Percentiles rank a stretch among this genome's conserved stretches.
Conservation (phyloP, 2,113 vertebrate species). For the Ancistrus triradiatus region DNA sequence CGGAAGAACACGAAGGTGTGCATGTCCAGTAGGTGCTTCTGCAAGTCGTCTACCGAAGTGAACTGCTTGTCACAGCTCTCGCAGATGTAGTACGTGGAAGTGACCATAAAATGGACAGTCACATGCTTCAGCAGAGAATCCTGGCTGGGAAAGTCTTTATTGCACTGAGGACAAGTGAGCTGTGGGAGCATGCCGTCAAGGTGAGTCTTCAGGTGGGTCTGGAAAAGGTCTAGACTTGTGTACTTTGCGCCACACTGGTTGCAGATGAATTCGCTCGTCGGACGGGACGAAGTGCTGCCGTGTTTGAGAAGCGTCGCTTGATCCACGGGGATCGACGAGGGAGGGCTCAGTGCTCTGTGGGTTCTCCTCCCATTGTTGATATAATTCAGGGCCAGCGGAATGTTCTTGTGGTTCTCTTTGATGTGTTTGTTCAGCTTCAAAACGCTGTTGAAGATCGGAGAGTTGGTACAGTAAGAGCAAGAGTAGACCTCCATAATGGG, state of each 20-base stretch:
- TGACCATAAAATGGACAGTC: slow-evolving; percentile 93
- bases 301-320: slow-evolving; percentile 87
- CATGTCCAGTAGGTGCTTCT: slow-evolving; percentile 97
- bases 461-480: slow-evolving; percentile 97
- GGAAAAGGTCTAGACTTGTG: slow-evolving; percentile 89
- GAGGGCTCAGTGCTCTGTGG: slow-evolving; percentile 84
- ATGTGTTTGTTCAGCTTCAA: slow-evolving; percentile 96
- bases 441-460: slow-evolving; percentile 94
- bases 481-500: slow-evolving; percentile 95
- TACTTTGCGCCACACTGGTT: slow-evolving; percentile 87
- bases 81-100: slow-evolving; percentile 95
- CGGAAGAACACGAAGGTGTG: slow-evolving; percentile 97
- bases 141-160: slow-evolving; percentile 95
- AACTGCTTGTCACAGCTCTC: slow-evolving; percentile 99
- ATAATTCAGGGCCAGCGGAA: slow-evolving; percentile 95
- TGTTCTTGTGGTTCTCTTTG: slow-evolving; percentile 98
- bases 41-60: slow-evolving; percentile 92
- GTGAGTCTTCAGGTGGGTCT: slow-evolving; percentile 96
- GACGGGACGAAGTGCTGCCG: slow-evolving; percentile 76
- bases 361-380: slow-evolving; percentile 95
- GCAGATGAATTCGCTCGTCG: slow-evolving; percentile 86
- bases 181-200: slow-evolving; percentile 88
- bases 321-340: slow-evolving; percentile 87
- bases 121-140: slow-evolving; percentile 94
- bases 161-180: slow-evolving; percentile 94